Percentiles rank a stretch among this genome's conserved stretches.
Conservation (phyloP, 1,140 invertebrate species). For the Leptonema lineaticorne region DNA sequence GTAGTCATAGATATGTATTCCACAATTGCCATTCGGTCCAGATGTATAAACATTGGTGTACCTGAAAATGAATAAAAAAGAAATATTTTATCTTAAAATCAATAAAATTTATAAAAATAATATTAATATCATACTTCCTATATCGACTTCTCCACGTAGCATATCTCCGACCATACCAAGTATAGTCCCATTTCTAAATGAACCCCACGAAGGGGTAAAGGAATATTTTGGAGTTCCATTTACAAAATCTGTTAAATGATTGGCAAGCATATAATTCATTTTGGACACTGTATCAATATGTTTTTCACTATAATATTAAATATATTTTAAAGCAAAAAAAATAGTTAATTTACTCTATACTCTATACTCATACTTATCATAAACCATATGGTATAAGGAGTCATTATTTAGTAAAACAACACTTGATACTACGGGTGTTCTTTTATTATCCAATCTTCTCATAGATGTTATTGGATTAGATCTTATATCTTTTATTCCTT, state of each 20-base stretch:
- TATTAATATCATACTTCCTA: constrained; percentile 37
- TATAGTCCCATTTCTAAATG: constrained; percentile 45
- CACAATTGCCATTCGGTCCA: constrained; percentile 53
- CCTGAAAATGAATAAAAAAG: constrained; percentile 24
- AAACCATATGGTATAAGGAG: constrained; percentile 60
- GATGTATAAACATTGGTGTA: constrained; percentile 49
- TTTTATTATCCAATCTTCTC: constrained; percentile 50
- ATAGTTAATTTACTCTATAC: not conserved
- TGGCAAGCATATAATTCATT: constrained; percentile 61
- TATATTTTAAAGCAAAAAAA: not conserved
- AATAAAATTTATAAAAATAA: not conserved
- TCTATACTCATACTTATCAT: constrained; percentile 48
- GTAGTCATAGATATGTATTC: constrained; percentile 66
- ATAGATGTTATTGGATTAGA: constrained; percentile 40
- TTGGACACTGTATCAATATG: constrained; percentile 65
- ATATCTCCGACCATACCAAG: constrained; percentile 49
- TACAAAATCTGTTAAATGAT: constrained; percentile 57
- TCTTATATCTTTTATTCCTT: constrained; percentile 41
- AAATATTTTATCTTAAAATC: not conserved
- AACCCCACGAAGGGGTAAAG: constrained; percentile 51
- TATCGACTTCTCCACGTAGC: constrained; percentile 33
- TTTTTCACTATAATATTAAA: constrained; percentile 47
- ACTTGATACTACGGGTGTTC: constrained; percentile 49
- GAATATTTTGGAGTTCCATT: constrained; percentile 59
- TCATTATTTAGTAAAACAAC: constrained; percentile 61